A percentile compares a stretch with the other conserved stretches of the same genome.
Evolutionary conservation across 2,888 invertebrate species (phyloP).

Genomic region (Emmelina monodactyla): DNA sequence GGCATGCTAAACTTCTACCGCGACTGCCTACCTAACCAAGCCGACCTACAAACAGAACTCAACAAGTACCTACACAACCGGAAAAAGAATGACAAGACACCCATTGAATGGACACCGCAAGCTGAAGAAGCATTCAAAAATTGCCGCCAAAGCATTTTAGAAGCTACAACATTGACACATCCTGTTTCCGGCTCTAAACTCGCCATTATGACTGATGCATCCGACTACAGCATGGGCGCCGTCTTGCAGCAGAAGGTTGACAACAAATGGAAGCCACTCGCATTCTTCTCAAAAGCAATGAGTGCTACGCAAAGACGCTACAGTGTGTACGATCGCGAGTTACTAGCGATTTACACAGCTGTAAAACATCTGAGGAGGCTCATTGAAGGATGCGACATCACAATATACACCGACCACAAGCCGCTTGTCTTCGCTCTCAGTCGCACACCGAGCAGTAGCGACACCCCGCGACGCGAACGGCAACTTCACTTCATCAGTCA

Average conservation of each 20-base stretch:
- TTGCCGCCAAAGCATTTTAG: conserved; percentile 12
- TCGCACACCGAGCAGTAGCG: conserved; percentile 8
- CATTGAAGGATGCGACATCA: conserved; percentile 13
- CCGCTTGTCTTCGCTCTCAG: conserved; percentile 12
- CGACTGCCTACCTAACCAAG: conserved; percentile 11
- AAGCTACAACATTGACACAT: conserved; percentile 9
- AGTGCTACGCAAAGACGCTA: conserved; percentile 13
- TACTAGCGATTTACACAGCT: conserved; percentile 16
- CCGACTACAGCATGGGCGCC: conserved; percentile 13
- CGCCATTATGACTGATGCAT: conserved; percentile 15
- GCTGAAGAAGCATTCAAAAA: conserved; percentile 13
- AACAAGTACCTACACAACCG: conserved; percentile 14
- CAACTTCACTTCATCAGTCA: conserved; percentile 16
- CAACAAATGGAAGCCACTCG: conserved; percentile 14
- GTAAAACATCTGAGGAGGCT: conserved; percentile 13
- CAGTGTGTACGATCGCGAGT: conserved; percentile 16
- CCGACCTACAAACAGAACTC: conserved; percentile 9
- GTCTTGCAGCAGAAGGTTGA: conserved; percentile 14
- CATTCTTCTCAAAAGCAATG: conserved; percentile 15
- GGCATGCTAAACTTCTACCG: conserved; percentile 18
- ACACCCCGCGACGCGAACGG: conserved; percentile 13
- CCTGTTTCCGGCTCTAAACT: conserved; percentile 6
- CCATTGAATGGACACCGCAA: conserved; percentile 11
- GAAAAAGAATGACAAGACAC: conserved; percentile 15
- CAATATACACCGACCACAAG: conserved; percentile 15